Evolutionary conservation across 2,888 invertebrate genomes (phyloP), one percentile per base, ranked within the genome.

Genomic region (Drosophila robusta): DNA sequence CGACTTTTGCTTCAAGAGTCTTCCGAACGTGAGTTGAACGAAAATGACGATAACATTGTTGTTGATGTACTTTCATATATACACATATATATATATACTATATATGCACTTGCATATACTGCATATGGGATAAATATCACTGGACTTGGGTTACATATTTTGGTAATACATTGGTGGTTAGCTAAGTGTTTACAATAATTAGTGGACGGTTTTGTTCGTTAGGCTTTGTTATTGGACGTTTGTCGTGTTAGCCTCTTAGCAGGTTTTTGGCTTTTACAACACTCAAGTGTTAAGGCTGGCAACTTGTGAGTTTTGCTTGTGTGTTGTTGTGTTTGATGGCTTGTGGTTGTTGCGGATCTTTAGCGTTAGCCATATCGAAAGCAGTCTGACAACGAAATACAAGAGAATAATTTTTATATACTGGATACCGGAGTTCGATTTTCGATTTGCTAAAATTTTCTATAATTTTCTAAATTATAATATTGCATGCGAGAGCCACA

Each of bases 341-440:
- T 39, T 65, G 71, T 63, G 60, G 60, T 49, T 66, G 65, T 57
- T 73, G 82, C 45, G 70, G 66, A 74, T 71, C 79, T 66, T 70
- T 65, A 69, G 80, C 64, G 68, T 50, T 74, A 89, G 80, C 79
- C 80, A 74, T 77, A 89, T 54, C 75, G 78, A 78, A 87, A 78
- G 80, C 81, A 75, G 63, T 79, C 90, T 88, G 78, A 80, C 67
- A 82, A 85, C 65, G 78, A 78, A 61, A 87, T 75, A 80, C 70
- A 80, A 84, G 74, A 89, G 77, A 88, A 70, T 69, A 80, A 64
- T 68, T 70, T 71, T 75, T 38, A 51, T 46, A 44, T 34, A 64
- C 60, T 12, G 34, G 12, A 47, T 60, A 64, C 60, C 12, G 34
- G 12, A 66, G 45, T 45, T 34, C 12, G 34, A 29, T 34, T 12